Percentiles rank a stretch among this genome's conserved stretches.
phyloP scores from a whole-genome alignment of 2,113 vertebrate species.

The Prunella himalayana region DNA sequence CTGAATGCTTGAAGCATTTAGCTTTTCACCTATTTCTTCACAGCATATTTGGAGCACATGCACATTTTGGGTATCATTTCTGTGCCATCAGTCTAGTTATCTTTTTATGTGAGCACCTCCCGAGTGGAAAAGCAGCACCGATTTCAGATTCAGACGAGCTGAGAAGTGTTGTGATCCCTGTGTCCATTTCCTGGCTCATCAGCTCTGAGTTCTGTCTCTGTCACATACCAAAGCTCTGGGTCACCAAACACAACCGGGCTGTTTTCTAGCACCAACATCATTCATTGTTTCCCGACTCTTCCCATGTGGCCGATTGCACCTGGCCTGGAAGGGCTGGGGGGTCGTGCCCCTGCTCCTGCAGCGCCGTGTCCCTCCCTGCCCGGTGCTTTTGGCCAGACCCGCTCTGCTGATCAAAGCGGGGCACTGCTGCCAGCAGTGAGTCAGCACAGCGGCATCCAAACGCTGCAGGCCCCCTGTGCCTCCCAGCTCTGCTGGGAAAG shows the following conservation, averaged over 20 bases:
- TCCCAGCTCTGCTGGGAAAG: not conserved
- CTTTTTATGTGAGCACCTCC: not conserved
- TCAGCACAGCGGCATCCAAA: not conserved
- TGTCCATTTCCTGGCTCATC: not conserved
- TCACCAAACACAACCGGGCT: not conserved
- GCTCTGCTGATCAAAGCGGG: not conserved
- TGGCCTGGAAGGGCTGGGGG: not conserved
- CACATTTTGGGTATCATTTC: not conserved
- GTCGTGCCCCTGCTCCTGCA: not conserved
- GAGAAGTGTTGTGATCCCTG: not conserved
- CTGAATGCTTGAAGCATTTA: constrained; percentile 46
- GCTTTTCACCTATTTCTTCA: constrained; percentile 36
- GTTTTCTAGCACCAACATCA: not conserved
- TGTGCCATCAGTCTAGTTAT: not conserved
- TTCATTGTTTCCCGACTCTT: not conserved
- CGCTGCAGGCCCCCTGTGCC: not conserved
- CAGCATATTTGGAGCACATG: not conserved
- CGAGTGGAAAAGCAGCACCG: not conserved
- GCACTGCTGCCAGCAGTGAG: not conserved
- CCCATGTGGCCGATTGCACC: not conserved
- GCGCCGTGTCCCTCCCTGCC: not conserved
- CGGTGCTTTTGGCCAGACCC: not conserved
- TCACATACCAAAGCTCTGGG: not conserved
- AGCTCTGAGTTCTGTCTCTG: not conserved
- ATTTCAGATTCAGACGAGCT: not conserved